Evolutionary conservation across 2,797 vertebrate genomes (phyloP).

Genomic region (Poeciliopsis infans): DNA sequence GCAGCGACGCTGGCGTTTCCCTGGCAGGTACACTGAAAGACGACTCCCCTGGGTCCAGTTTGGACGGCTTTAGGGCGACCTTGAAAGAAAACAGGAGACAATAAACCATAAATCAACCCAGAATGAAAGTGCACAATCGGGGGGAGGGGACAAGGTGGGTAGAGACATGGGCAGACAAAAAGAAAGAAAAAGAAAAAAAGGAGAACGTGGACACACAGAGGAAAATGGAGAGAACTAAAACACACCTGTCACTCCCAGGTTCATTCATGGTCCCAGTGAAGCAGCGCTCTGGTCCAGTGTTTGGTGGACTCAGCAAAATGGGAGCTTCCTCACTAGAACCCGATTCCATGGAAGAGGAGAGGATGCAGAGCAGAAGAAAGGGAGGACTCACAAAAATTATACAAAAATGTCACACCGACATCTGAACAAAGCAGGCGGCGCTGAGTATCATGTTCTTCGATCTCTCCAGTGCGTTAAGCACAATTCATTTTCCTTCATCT

Average conservation of each 20-base stretch:
- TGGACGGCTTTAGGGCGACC: slow-evolving; percentile 71
- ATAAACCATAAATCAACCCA: slow-evolving; percentile 80
- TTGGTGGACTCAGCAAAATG: slow-evolving; percentile 81
- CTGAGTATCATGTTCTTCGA: too few species aligned
- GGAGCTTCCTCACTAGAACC: slow-evolving; percentile 61
- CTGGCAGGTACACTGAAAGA: slow-evolving; percentile 66
- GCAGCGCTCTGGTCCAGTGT: slow-evolving; percentile 46
- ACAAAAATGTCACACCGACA: too few species aligned
- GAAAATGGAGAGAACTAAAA: slow-evolving; percentile 22
- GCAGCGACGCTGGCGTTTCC: slow-evolving; percentile 31
- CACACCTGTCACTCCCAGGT: slow-evolving; percentile 81
- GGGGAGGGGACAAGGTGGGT: slow-evolving; percentile 19
- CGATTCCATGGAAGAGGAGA: slow-evolving; percentile 70
- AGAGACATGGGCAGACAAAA: slow-evolving; percentile 4
- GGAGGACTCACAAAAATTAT: too few species aligned
- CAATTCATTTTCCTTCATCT: too few species aligned
- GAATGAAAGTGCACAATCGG: slow-evolving; percentile 14
- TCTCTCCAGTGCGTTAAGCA: too few species aligned
- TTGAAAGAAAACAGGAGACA: slow-evolving; percentile 79
- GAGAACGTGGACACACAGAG: slow-evolving; percentile 11
- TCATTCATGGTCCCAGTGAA: slow-evolving; percentile 74
- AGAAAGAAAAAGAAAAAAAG: slow-evolving; percentile 11
- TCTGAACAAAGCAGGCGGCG: too few species aligned
- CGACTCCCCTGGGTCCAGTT: slow-evolving; percentile 66
- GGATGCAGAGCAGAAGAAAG: neutral